A percentile compares a stretch with the other conserved stretches of the same genome.
Conservation (phyloP, 1,140 invertebrate species). For the Cardiocondyla obscurior region DNA sequence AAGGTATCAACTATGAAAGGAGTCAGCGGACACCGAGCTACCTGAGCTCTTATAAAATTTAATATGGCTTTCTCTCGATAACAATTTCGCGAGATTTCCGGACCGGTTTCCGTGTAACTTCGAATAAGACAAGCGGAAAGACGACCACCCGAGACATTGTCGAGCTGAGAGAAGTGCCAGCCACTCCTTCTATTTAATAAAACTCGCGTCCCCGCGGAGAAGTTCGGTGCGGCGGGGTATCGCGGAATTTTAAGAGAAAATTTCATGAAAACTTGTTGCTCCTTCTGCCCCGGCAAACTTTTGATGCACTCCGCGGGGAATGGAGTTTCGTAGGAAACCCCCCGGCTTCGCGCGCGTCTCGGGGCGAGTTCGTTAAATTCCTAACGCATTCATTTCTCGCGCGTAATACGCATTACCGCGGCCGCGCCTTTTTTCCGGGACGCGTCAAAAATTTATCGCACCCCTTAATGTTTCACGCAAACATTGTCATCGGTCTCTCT, state of each 20-base stretch:
- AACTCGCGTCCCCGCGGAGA: slow-evolving; percentile 14
- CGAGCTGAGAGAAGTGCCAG: slow-evolving; percentile 1
- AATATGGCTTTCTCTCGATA: not conserved
- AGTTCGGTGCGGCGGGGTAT: not conserved
- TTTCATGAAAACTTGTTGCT: slow-evolving; percentile 54
- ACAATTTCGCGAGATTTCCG: slow-evolving; percentile 5
- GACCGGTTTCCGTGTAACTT: not conserved
- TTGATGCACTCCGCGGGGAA: slow-evolving; percentile 33
- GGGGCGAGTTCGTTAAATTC: slow-evolving; percentile 15
- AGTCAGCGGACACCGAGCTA: not conserved
- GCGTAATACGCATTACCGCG: not conserved
- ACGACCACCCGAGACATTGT: slow-evolving; percentile 7
- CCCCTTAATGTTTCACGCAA: slow-evolving; percentile 28
- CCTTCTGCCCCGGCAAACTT: slow-evolving; percentile 1
- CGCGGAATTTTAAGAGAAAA: slow-evolving; percentile 36
- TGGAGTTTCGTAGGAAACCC: slow-evolving; percentile 7
- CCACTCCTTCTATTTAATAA: slow-evolving; percentile 50
- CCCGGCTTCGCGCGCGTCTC: not conserved
- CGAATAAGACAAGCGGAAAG: not conserved
- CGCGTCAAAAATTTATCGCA: not conserved
- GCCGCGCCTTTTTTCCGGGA: not conserved
- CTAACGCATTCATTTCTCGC: slow-evolving; percentile 9
- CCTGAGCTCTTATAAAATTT: not conserved
- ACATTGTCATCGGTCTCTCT: slow-evolving; percentile 11
- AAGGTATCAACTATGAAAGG: not conserved